Conservation (phyloP, 2,797 vertebrate species). For the Gephyroberyx darwinii region DNA sequence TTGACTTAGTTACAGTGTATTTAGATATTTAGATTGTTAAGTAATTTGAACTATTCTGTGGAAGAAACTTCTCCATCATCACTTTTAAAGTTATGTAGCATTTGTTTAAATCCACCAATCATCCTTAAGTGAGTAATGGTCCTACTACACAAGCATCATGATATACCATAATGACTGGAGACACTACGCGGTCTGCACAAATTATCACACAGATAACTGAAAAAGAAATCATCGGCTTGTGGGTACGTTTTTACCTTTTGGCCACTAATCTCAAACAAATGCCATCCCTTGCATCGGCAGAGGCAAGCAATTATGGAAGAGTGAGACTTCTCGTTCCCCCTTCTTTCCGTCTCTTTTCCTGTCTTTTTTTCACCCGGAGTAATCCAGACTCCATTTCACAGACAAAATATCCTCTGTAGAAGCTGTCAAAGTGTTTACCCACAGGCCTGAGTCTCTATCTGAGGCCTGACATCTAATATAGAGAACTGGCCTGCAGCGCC, state of each 20-base stretch:
- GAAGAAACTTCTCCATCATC: background rate
- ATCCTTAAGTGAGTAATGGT: constrained; percentile 15
- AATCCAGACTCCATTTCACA: constrained; percentile 81
- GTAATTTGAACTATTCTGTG: constrained; percentile 1
- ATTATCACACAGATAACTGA: constrained; percentile 15
- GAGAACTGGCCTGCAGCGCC: constrained; percentile 79
- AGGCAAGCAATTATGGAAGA: constrained; percentile 41
- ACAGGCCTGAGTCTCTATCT: constrained; percentile 83
- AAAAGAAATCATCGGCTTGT: background rate
- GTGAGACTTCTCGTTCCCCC: constrained; percentile 42
- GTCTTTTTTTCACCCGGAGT: constrained; percentile 71
- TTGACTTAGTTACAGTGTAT: background rate
- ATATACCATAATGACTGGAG: constrained; percentile 22
- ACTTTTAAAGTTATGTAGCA: background rate
- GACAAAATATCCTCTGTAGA: constrained; percentile 83
- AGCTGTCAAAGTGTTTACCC: constrained; percentile 84
- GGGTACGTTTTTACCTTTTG: constrained; percentile 30
- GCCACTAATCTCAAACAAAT: constrained; percentile 38
- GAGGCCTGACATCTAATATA: constrained; percentile 84
- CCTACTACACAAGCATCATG: background rate
- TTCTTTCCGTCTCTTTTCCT: constrained; percentile 51
- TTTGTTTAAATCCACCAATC: constrained; percentile 17
- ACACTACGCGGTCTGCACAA: constrained; percentile 13
- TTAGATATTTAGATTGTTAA: background rate
- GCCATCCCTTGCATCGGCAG: constrained; percentile 19